Percentiles rank a stretch among this genome's conserved stretches.
phyloP scores from a whole-genome alignment of 2,113 vertebrate species.

The Solea senegalensis region DNA sequence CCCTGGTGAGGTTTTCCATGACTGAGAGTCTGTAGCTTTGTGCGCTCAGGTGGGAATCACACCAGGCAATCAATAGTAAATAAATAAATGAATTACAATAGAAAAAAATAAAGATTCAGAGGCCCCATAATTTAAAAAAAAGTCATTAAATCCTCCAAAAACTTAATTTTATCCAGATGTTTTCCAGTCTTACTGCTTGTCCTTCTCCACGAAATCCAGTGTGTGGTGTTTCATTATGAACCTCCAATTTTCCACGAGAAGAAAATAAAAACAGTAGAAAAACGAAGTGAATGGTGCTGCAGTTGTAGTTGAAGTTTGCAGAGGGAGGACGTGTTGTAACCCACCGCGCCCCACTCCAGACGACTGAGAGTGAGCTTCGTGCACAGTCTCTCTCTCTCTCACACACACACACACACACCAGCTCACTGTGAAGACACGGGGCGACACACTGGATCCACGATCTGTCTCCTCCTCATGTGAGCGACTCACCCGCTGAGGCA shows the following conservation, averaged over 20 bases:
- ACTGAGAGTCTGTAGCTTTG: conserved; percentile 5
- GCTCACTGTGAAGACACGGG: neutral
- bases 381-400: neutral
- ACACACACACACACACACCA: neutral
- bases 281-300: neutral
- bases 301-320: conserved; percentile 49
- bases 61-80: neutral
- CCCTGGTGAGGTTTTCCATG: conserved; percentile 66
- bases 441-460: neutral
- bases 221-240: neutral
- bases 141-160: conserved; percentile 17
- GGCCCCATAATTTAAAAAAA: neutral
- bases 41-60: conserved; percentile 13
- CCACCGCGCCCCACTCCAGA: too few relatives aligned
- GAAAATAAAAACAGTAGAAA: neutral
- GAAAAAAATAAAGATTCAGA: neutral
- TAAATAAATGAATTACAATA: conserved; percentile 1
- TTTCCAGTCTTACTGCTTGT: conserved; percentile 28
- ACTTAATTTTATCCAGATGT: conserved; percentile 26
- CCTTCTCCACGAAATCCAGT: conserved; percentile 8
- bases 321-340: conserved; percentile 2
- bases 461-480: neutral
- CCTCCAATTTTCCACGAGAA: neutral
- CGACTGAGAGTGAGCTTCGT: too few relatives aligned
- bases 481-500: neutral